Evolutionary conservation across 1,140 invertebrate species (phyloP).

Genomic region (Melipona quadrifasciata): DNA sequence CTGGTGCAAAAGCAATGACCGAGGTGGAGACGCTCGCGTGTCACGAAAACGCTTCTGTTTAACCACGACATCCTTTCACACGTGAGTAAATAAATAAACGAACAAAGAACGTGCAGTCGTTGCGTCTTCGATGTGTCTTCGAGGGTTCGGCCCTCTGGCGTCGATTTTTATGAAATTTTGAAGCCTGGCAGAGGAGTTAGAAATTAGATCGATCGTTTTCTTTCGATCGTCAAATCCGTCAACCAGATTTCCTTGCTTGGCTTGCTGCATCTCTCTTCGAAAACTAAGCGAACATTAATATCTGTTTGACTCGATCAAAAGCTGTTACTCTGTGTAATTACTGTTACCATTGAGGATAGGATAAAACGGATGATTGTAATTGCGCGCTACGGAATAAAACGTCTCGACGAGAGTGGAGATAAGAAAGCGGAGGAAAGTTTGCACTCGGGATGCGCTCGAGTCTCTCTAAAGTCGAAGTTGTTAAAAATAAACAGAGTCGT

Average conservation of each 20-base stretch:
- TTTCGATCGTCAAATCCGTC: too few relatives aligned
- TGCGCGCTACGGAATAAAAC: background rate
- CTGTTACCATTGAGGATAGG: background rate
- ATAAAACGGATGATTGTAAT: background rate
- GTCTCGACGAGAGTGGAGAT: background rate
- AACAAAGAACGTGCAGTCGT: constrained; percentile 52
- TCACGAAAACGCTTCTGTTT: constrained; percentile 66
- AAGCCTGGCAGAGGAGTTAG: background rate
- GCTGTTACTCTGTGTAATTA: background rate
- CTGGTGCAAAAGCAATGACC: constrained; percentile 62
- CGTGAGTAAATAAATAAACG: constrained; percentile 70
- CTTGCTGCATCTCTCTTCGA: too few relatives aligned
- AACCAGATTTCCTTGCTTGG: too few relatives aligned
- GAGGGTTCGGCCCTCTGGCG: background rate
- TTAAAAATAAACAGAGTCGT: constrained; percentile 25
- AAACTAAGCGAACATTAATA: too few relatives aligned
- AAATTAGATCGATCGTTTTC: background rate
- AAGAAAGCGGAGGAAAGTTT: background rate
- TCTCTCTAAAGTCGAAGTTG: background rate
- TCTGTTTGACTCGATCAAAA: background rate
- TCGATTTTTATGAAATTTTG: background rate
- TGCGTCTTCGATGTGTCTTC: constrained; percentile 21
- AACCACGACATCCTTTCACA: constrained; percentile 71
- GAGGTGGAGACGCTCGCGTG: constrained; percentile 64
- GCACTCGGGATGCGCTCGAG: background rate